Percentiles rank a stretch among this genome's conserved stretches.
phyloP scores from a whole-genome alignment of 1,140 invertebrate species.

The Prorops nasuta region DNA sequence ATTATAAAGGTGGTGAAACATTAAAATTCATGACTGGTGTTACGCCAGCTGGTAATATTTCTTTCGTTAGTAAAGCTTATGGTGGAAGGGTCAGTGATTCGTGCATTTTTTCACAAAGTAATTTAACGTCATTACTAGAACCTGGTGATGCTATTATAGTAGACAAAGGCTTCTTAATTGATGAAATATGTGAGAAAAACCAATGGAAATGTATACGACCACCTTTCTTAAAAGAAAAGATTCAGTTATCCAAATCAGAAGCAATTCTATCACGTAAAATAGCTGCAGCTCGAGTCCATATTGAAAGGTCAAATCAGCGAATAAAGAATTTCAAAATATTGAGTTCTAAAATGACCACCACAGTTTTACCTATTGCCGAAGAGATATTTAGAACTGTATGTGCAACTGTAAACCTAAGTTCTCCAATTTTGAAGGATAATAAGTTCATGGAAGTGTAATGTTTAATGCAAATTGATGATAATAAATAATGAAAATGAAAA shows the following conservation, averaged over 20 bases:
- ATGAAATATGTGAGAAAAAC: conserved; percentile 8
- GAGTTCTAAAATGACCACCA: conserved; percentile 9
- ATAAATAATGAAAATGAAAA: too few species aligned
- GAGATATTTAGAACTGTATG: conserved; percentile 21
- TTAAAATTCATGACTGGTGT: conserved; percentile 30
- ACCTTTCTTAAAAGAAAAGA: not conserved
- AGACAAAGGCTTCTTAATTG: conserved; percentile 2
- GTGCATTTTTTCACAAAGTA: too few species aligned
- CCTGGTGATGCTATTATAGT: conserved; percentile 5
- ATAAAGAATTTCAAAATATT: conserved; percentile 16
- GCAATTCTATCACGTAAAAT: conserved; percentile 10
- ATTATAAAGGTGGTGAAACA: conserved; percentile 32
- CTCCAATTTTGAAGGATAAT: conserved; percentile 18
- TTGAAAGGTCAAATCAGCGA: conserved; percentile 16
- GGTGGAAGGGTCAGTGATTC: too few species aligned
- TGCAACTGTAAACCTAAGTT: conserved; percentile 16
- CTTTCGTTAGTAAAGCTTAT: too few species aligned
- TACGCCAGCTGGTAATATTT: too few species aligned
- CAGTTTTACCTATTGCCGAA: conserved; percentile 12
- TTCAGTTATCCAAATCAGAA: conserved; percentile 10
- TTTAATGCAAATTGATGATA: not conserved
- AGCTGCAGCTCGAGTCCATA: conserved; percentile 16
- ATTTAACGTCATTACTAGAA: too few species aligned
- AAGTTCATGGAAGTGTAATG: conserved; percentile 11
- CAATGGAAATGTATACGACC: not conserved